Evolutionary conservation across 2,113 vertebrate genomes (phyloP), one percentile per base, ranked within the genome.

Genomic region (Spheniscus mendiculus): DNA sequence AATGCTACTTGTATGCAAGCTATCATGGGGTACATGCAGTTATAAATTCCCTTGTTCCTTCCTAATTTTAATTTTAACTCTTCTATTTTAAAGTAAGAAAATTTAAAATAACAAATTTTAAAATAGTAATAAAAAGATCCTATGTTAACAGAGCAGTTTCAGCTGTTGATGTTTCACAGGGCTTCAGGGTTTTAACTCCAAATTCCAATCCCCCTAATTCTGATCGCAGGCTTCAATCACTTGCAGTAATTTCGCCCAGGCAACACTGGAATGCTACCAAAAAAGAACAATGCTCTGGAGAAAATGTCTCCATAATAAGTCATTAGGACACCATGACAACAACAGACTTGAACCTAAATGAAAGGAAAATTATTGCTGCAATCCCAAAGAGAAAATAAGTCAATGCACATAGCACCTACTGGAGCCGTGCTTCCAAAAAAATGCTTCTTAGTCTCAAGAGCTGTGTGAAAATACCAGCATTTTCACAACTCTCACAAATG

Each of bases 301-400:
- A 92, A 94, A 84, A 79, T n/a, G 71, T 77, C 82, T 81, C 62
- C 94, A 45, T 62, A 92, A 94, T n/a, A 94, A 94, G 55, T 34
- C 79, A 88, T 88, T 94, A 89, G 84, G 92, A 91, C 52, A 86
- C 73, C 80, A 86, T 38, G 44, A 90, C 69, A 96, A 93, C 83
- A 96, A 91, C 29, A 74, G 86, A 63, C 73, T 90, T 66, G 89
- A 92, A 82, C 66, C 52, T 87, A 82, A 93, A 71, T 30, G 67
- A 96, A 97, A 94, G 49, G 70, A 74, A 79, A 94, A 92, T 83
- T 47, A 92, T 59, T 55, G 55, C 44, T 84, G 86, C 61, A 71
- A 61, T 71, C 36, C 36, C 16, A 15, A 56, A 34, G 80, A 77
- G 42, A 95, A 92, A 83, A 32, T 12, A 45, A 71, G 65, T 87